Evolutionary conservation across 2,113 vertebrate species (phyloP).

Genomic region (Pygoscelis adeliae): DNA sequence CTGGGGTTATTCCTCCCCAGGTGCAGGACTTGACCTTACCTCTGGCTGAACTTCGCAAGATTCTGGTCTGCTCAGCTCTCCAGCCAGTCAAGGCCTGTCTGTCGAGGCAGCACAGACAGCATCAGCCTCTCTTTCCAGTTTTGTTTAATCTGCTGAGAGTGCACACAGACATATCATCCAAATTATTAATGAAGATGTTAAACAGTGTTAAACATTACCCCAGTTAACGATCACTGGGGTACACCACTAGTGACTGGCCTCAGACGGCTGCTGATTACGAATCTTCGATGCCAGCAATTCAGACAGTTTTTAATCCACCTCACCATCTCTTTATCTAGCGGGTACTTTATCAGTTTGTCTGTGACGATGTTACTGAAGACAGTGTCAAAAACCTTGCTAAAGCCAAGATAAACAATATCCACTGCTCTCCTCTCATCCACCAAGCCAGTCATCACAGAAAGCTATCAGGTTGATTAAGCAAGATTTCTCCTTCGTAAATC

Average conservation of each 20-base stretch:
- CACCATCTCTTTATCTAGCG: background rate
- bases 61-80: background rate
- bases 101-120: background rate
- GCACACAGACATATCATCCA: background rate
- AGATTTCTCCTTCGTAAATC: background rate
- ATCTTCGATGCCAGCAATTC: background rate
- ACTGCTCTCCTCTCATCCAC: background rate
- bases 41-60: background rate
- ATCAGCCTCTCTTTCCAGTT: background rate
- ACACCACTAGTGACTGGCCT: background rate
- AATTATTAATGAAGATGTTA: background rate
- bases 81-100: background rate
- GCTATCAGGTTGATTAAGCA: background rate
- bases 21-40: background rate
- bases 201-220: background rate
- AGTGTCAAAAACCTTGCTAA: background rate
- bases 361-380: accelerated
- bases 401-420: background rate
- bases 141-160: background rate
- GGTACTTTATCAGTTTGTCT: background rate
- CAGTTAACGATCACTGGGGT: background rate
- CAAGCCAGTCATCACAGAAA: background rate
- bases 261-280: background rate
- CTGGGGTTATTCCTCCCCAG: background rate
- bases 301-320: background rate